Base-by-base conservation (phyloP, 2,797 vertebrate species). In the Champsocephalus gunnari region DNA sequence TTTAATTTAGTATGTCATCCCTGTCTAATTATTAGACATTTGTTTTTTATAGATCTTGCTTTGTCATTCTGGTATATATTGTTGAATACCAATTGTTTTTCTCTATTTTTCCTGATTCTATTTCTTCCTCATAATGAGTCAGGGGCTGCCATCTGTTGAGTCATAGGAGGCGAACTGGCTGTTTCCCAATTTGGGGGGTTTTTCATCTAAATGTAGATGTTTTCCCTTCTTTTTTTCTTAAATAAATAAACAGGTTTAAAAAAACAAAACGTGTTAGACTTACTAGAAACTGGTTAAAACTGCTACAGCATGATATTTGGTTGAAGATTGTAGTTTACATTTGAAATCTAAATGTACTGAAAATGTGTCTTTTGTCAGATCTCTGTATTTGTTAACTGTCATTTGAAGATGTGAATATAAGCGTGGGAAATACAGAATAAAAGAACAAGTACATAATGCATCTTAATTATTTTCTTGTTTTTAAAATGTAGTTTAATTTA, bases 101-200 rank as follows among this genome's bases (percentile, higher is more conserved):
- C 12, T 61, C 9, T 54, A 12, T 54, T 73, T 66, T 58, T 56
- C 45, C 68, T 86, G 84, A 66, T 60, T 67, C 16, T 5, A 19
- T 55, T 80, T 66, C 56, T 79, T 86, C 72, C 71, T 78, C 64
- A 60, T 19, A 16, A 51, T 90, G 85, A 92, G 57, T 92, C 89
- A 91, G 10, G 17, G 50, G 34, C 71, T 12, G n/a, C 49, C 75
- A 69, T 66, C 71, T 66, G 71, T 87, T 90, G 92, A 92, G 73
- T 93, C 87, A 93, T 3, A 38, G 4, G 59, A 73, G 9, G 68
- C 61, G 65, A 75, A 68, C 77, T 19, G 14, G 21, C 67, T 69
- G 66, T 34, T 68, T 85, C 86, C 78, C 78, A 61, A 81, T 71
- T 62, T 43, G 12, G 86, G 87, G 80, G 80, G 17, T 80, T 93